Conservation (phyloP, 2,888 invertebrate species). For the Gastracanthus pulcherrimus region DNA sequence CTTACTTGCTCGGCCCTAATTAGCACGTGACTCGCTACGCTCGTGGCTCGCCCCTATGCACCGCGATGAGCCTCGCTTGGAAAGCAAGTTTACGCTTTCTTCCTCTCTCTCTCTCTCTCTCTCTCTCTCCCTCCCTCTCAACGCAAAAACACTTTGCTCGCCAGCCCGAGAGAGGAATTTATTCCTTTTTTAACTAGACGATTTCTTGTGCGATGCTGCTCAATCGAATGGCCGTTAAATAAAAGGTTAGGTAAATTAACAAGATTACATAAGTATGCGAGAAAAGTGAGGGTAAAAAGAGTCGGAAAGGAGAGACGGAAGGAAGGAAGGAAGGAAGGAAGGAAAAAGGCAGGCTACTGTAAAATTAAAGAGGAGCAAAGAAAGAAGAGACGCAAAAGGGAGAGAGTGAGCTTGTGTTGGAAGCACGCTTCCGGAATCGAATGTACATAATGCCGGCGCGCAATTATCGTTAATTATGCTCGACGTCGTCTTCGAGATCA, state of each 20-base stretch:
- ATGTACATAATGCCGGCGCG: slow-evolving; percentile 52
- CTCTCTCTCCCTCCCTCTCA: too few relatives aligned
- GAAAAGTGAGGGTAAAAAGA: background rate
- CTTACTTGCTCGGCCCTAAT: slow-evolving; percentile 37
- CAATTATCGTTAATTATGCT: slow-evolving; percentile 55
- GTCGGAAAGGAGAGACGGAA: background rate
- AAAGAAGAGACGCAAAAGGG: slow-evolving; percentile 1
- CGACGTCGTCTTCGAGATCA: slow-evolving; percentile 51
- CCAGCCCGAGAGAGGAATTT: too few relatives aligned
- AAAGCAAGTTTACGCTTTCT: too few relatives aligned
- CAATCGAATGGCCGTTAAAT: too few relatives aligned
- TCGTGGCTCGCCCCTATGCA: background rate
- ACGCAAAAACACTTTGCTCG: too few relatives aligned
- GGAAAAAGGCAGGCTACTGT: background rate
- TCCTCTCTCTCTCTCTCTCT: too few relatives aligned
- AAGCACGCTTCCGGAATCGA: slow-evolving; percentile 41
- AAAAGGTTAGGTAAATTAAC: background rate
- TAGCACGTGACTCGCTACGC: slow-evolving; percentile 30
- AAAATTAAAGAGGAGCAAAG: slow-evolving; percentile 33
- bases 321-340: background rate
- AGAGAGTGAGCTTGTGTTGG: background rate
- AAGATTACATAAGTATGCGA: background rate
- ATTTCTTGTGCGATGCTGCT: too few relatives aligned
- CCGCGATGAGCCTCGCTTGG: background rate
- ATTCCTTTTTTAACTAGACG: too few relatives aligned